phyloP scores from a whole-genome alignment of 2,113 vertebrate genomes.

The Mastomys coucha region DNA sequence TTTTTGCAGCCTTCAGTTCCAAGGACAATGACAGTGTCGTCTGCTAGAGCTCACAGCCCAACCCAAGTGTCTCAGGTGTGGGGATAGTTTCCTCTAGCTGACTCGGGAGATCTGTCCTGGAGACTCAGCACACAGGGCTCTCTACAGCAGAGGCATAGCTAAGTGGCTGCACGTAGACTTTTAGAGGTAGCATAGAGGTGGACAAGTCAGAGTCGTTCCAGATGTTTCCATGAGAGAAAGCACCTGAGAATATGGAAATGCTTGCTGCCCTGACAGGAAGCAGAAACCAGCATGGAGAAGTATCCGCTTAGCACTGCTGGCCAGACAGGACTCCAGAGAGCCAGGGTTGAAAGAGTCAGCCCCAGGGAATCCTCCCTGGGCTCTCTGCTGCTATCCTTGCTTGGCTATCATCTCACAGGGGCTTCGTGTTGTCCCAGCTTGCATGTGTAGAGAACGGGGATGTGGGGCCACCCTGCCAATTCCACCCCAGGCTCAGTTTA shows the following conservation, averaged over 20 bases:
- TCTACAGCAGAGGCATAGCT: background rate
- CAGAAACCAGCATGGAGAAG: background rate
- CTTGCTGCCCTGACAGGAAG: background rate
- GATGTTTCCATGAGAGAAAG: conserved; percentile 26
- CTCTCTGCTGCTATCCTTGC: background rate
- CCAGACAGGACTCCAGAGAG: background rate
- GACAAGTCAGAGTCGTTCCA: conserved; percentile 3
- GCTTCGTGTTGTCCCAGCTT: background rate
- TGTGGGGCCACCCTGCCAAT: background rate
- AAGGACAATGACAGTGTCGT: background rate
- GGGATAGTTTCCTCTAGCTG: background rate
- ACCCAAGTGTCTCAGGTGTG: background rate
- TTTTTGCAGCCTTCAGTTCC: background rate
- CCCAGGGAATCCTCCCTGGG: background rate
- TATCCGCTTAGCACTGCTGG: background rate
- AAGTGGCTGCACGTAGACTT: background rate
- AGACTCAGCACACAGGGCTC: background rate
- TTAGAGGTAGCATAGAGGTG: conserved; percentile 6
- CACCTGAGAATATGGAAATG: background rate
- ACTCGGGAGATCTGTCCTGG: background rate
- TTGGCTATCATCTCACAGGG: background rate
- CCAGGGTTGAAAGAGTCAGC: background rate
- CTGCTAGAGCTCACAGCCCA: background rate
- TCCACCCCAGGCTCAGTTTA: background rate
- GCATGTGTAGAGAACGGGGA: background rate